These are phyloP conservation scores for Ephestia elutella DNA, from an alignment of 1,140 invertebrate species.

Conservation along the genomic window DNA sequence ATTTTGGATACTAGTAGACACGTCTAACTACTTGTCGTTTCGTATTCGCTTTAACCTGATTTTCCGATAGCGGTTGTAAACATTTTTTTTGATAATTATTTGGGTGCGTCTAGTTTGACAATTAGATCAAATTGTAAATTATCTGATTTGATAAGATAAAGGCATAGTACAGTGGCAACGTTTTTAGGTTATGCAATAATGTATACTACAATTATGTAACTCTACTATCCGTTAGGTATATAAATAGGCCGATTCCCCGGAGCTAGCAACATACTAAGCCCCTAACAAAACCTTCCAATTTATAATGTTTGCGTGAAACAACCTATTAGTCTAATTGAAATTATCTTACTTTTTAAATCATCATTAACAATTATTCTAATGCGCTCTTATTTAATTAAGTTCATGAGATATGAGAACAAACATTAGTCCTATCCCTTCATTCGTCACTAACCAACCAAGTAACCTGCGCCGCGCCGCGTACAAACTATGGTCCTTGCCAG, in stretches of 20 bases:
- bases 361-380: neutral
- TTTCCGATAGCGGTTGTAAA: constrained; percentile 37
- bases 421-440: neutral
- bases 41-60: constrained; percentile 34
- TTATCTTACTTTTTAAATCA: neutral
- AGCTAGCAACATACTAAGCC: too few species aligned
- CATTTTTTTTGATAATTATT: constrained; percentile 35
- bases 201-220: too few species aligned
- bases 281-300: neutral
- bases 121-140: constrained; percentile 39
- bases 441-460: neutral
- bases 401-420: constrained; percentile 2
- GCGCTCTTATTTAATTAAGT: neutral
- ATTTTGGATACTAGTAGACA: neutral
- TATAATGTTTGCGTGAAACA: neutral
- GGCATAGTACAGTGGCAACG: neutral
- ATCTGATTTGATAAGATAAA: constrained; percentile 33
- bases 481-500: neutral
- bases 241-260: too few species aligned
- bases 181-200: too few species aligned
- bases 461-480: neutral
- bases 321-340: neutral
- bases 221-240: too few species aligned
- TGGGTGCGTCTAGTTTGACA: constrained; percentile 38
- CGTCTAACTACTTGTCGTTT: neutral